These are phyloP conservation scores for Onychostoma macrolepis DNA, from an alignment of 2,113 vertebrate genomes.

Conservation along the genomic window DNA sequence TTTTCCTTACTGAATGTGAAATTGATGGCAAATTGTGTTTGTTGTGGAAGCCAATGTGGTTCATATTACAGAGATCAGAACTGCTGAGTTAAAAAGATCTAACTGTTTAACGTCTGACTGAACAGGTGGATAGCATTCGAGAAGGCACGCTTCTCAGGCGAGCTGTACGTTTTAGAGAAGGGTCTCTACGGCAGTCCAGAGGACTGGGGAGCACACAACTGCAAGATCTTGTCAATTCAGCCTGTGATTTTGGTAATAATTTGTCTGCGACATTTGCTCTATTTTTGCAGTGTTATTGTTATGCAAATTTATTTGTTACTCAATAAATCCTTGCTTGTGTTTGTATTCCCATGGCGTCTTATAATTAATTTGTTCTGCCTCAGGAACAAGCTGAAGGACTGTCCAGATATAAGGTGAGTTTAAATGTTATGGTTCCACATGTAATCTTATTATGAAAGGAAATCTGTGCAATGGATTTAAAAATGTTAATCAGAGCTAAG, in stretches of 20 bases:
- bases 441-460: background rate
- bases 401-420: slow-evolving; percentile 71
- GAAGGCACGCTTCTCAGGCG: slow-evolving; percentile 88
- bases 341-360: background rate
- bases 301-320: background rate
- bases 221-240: slow-evolving; percentile 88
- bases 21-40: background rate
- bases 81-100: background rate
- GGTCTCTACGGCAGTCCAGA: slow-evolving; percentile 85
- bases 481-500: background rate
- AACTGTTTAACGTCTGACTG: slow-evolving; percentile 7
- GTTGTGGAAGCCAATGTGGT: background rate
- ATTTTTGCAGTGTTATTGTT: background rate
- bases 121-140: slow-evolving; percentile 94
- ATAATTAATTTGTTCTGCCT: slow-evolving; percentile 33
- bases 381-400: slow-evolving; percentile 67
- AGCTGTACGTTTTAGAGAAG: slow-evolving; percentile 89
- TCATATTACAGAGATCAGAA: background rate
- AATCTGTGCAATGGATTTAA: background rate
- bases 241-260: slow-evolving; percentile 85
- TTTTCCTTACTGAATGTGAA: background rate
- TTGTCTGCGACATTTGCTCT: background rate
- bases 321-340: background rate
- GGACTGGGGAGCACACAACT: slow-evolving; percentile 87
- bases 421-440: background rate